Percentiles rank a stretch among this genome's conserved stretches.
Evolutionary conservation across 2,888 invertebrate species (phyloP).

Genomic region (Rhamnusium bicolor): DNA sequence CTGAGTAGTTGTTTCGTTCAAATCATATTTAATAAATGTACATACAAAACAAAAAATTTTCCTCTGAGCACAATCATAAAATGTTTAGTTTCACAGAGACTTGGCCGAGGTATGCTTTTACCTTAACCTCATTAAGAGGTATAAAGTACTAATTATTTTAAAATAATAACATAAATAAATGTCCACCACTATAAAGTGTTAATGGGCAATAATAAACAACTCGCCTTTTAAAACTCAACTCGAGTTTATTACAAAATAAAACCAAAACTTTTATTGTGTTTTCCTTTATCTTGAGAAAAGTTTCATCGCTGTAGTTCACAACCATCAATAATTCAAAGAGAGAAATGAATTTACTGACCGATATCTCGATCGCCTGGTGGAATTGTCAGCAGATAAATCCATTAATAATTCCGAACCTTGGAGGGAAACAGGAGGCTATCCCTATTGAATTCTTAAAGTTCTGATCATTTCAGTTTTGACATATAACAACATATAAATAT

Average conservation of each 20-base stretch:
- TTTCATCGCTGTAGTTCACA: constrained; percentile 41
- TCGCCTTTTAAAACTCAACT: constrained; percentile 1
- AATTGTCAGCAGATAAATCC: constrained; percentile 32
- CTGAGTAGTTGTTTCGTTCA: too few species aligned
- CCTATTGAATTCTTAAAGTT: not conserved
- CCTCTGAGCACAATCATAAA: too few species aligned
- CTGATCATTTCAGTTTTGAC: not conserved
- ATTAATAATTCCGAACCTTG: constrained; percentile 29
- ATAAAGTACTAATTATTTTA: not conserved
- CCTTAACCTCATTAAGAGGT: not conserved
- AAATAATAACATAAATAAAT: not conserved
- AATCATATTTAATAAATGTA: too few species aligned
- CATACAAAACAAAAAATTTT: too few species aligned
- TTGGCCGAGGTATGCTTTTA: not conserved
- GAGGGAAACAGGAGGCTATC: not conserved
- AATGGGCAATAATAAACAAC: not conserved
- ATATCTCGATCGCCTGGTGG: constrained; percentile 49
- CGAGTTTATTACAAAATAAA: constrained; percentile 6
- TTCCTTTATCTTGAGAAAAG: constrained; percentile 36
- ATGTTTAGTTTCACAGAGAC: too few species aligned
- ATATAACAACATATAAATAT: not conserved
- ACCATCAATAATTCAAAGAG: constrained; percentile 53
- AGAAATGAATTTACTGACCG: constrained; percentile 55
- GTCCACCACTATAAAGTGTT: not conserved
- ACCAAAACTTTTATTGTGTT: constrained; percentile 32